Percentiles rank a stretch among this genome's conserved stretches.
phyloP scores from a whole-genome alignment of 2,888 invertebrate species.

The Spisula subtruncata region DNA sequence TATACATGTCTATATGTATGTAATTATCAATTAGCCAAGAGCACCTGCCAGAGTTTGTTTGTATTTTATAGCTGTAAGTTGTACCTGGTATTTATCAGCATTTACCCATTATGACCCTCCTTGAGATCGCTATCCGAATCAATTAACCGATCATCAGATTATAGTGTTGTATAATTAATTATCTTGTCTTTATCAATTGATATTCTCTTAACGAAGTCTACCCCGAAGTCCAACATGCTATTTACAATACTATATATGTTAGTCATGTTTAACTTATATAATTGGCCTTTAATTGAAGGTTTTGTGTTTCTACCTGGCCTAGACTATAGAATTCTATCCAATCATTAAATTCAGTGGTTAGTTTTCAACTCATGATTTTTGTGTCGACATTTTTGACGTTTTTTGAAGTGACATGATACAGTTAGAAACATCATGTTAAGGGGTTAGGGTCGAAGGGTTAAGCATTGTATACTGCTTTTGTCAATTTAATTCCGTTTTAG shows the following conservation, averaged over 20 bases:
- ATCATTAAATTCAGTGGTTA: not conserved
- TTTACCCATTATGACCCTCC: not conserved
- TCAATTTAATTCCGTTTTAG: not conserved
- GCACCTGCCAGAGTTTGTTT: not conserved
- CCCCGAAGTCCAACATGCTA: not conserved
- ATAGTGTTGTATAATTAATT: constrained; percentile 27
- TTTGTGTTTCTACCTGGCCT: not conserved
- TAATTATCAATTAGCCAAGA: constrained; percentile 14
- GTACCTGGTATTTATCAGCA: not conserved
- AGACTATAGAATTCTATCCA: not conserved
- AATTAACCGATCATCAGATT: constrained; percentile 19
- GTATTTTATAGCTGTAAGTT: not conserved
- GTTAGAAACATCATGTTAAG: not conserved
- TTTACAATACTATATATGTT: not conserved
- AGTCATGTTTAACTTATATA: not conserved
- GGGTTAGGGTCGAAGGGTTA: not conserved
- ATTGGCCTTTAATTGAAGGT: constrained; percentile 14
- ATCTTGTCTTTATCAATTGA: constrained; percentile 4
- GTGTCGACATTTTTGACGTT: not conserved
- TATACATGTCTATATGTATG: constrained; percentile 18
- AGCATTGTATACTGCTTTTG: not conserved
- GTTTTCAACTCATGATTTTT: not conserved
- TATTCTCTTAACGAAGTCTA: constrained; percentile 5
- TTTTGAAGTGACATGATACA: not conserved
- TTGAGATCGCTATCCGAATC: not conserved